Evolutionary conservation across 1,140 invertebrate genomes (phyloP).

Genomic region (Tetragonula clypearis): DNA sequence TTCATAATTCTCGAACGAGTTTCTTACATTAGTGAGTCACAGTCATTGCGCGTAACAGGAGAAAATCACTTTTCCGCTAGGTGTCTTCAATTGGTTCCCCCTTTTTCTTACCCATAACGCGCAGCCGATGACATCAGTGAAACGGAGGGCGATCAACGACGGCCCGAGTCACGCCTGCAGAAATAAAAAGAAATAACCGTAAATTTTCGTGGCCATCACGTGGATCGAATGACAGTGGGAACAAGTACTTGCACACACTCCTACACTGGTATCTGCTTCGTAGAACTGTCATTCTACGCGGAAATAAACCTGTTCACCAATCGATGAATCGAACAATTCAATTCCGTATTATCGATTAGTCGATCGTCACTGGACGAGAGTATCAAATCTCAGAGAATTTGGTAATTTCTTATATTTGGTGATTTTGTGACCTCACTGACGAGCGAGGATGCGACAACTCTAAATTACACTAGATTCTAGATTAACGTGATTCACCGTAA

Average conservation of each 20-base stretch:
- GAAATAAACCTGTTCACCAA: neutral
- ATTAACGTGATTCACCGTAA: neutral
- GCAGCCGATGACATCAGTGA: neutral
- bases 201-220: slow-evolving; percentile 36
- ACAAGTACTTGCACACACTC: slow-evolving; percentile 5
- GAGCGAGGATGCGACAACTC: too few species aligned
- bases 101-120: slow-evolving; percentile 17
- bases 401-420: neutral
- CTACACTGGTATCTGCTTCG: neutral
- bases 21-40: neutral
- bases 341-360: slow-evolving; percentile 8
- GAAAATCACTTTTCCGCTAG: slow-evolving; percentile 15
- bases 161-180: neutral
- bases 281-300: slow-evolving; percentile 42
- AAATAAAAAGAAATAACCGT: slow-evolving; percentile 4
- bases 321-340: slow-evolving; percentile 35
- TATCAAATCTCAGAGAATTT: neutral
- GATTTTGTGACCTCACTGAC: neutral
- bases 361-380: neutral
- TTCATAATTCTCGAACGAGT: neutral
- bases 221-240: slow-evolving; percentile 32
- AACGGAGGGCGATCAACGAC: neutral
- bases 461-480: neutral
- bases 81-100: slow-evolving; percentile 8
- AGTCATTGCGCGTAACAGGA: neutral